phyloP scores from a whole-genome alignment of 2,113 vertebrate species.

The Pterocles gutturalis region DNA sequence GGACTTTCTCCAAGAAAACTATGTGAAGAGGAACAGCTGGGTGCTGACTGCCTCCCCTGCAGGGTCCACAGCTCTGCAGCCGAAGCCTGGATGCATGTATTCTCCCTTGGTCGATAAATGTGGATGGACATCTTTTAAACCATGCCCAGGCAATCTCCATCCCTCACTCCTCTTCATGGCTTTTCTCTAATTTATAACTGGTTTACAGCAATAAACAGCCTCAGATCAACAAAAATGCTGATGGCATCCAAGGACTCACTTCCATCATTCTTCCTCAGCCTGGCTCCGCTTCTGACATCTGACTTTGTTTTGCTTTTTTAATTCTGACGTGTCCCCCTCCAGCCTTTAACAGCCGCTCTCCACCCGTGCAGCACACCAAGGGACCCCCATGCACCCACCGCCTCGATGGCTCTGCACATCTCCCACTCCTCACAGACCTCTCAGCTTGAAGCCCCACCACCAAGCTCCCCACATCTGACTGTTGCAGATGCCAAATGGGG shows the following conservation, averaged over 20 bases:
- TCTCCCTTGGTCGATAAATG: background rate
- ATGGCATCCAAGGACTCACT: background rate
- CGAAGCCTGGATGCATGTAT: background rate
- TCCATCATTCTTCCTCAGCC: slow-evolving; percentile 14
- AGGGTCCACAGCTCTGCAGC: background rate
- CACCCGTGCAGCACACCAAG: accelerated
- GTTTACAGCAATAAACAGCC: slow-evolving; percentile 52
- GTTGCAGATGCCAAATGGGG: background rate
- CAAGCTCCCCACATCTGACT: background rate
- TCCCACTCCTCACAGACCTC: background rate
- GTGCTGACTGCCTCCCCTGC: background rate
- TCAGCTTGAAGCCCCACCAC: background rate
- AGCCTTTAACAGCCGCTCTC: background rate
- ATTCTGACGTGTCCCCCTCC: background rate
- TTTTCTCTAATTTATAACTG: slow-evolving; percentile 37
- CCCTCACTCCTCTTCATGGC: background rate
- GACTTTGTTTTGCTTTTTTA: slow-evolving; percentile 5
- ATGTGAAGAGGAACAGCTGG: accelerated
- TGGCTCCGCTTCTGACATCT: background rate
- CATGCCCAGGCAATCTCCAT: background rate
- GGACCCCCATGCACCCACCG: accelerated
- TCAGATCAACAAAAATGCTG: slow-evolving; percentile 43
- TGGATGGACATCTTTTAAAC: background rate
- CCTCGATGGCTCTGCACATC: accelerated
- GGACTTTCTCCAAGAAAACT: background rate